These are phyloP conservation scores for Dermolepida albohirtum DNA, from an alignment of 2,888 invertebrate species.

Conservation along the genomic window DNA sequence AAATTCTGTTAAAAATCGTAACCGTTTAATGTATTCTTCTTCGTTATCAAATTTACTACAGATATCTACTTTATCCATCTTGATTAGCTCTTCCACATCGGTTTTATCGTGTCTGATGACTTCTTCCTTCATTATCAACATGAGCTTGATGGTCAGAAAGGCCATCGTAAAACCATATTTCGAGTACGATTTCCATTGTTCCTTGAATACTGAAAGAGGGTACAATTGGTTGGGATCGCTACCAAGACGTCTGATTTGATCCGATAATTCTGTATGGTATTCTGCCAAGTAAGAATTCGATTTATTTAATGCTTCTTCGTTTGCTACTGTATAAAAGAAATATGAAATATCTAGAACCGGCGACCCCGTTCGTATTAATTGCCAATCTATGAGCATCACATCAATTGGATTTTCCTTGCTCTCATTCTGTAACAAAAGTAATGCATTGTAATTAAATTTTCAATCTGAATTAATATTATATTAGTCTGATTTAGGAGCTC, in stretches of 20 bases:
- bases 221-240: constrained; percentile 51
- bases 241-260: constrained; percentile 48
- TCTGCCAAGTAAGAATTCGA: constrained; percentile 54
- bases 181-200: constrained; percentile 52
- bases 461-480: no score
- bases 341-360: constrained; percentile 59
- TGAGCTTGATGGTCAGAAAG: constrained; percentile 50
- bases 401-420: constrained; percentile 45
- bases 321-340: constrained; percentile 57
- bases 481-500: no score
- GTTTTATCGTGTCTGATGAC: constrained; percentile 44
- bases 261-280: constrained; percentile 56
- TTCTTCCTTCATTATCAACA: constrained; percentile 50
- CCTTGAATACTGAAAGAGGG: constrained; percentile 49
- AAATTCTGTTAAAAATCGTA: constrained; percentile 6
- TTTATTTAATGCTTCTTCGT: constrained; percentile 53
- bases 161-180: constrained; percentile 51
- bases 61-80: not conserved
- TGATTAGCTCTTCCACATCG: not conserved
- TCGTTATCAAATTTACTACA: constrained; percentile 9
- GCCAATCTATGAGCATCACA: constrained; percentile 54
- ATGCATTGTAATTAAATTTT: no score
- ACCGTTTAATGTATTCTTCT: constrained; percentile 3
- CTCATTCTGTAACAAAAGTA: constrained; percentile 41
- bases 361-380: constrained; percentile 49